Percentiles rank a stretch among this genome's conserved stretches.
Evolutionary conservation across 2,797 vertebrate species (phyloP).

Genomic region (Neosalanx taihuensis): DNA sequence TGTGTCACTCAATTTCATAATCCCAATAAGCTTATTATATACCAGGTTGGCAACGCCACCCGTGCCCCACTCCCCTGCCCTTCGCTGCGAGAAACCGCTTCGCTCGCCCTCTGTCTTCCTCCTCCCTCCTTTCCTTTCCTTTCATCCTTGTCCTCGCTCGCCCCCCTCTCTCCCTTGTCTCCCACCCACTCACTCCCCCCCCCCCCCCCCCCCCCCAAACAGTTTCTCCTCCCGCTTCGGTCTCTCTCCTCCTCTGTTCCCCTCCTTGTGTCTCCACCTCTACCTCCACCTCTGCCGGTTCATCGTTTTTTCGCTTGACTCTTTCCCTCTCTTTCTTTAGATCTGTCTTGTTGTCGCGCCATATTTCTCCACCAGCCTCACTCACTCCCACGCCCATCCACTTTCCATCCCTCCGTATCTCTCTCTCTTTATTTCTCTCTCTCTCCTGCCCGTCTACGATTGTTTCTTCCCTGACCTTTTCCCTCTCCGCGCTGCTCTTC

Average conservation of each 20-base stretch:
- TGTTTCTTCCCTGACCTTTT: constrained; percentile 34
- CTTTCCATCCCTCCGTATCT: background rate
- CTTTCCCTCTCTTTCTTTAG: constrained; percentile 35
- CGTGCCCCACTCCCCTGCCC: constrained; percentile 6
- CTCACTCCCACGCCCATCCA: constrained; percentile 3
- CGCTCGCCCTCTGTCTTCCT: constrained; percentile 33
- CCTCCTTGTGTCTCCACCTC: no score
- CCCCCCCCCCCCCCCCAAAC: constrained; percentile 28
- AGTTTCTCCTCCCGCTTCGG: constrained; percentile 20
- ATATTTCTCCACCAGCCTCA: background rate
- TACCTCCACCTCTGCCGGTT: no score
- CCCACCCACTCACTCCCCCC: constrained; percentile 46
- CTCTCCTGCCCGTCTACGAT: constrained; percentile 1
- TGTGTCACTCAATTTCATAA: constrained; percentile 70
- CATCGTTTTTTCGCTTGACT: constrained; percentile 35
- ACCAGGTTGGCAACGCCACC: constrained; percentile 63
- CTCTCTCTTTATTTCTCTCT: constrained; percentile 3
- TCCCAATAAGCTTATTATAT: constrained; percentile 75
- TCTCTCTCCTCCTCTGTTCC: constrained; percentile 53
- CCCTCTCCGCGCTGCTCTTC: constrained; percentile 29
- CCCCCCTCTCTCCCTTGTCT: constrained; percentile 52
- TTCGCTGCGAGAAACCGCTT: constrained; percentile 37
- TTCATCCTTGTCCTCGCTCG: constrained; percentile 49
- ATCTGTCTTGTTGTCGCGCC: constrained; percentile 34
- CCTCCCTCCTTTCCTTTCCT: constrained; percentile 29